Base-by-base conservation (phyloP, 2,888 invertebrate genomes). In the Dichetophora obliterata region DNA sequence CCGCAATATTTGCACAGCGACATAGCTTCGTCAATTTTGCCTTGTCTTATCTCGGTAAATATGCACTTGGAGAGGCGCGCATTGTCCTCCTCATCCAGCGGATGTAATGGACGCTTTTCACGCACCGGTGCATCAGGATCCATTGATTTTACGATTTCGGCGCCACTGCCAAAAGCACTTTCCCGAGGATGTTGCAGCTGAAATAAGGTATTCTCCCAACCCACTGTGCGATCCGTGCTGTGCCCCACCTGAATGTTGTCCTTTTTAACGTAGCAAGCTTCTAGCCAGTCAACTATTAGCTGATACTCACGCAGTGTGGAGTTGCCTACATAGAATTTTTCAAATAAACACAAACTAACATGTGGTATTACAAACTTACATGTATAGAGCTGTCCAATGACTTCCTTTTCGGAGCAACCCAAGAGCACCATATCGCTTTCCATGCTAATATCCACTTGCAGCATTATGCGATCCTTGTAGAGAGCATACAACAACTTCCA, bases 201-300 rank as follows among this genome's bases (percentile, higher is more conserved):
- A 88, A 96, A 95, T 24, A 97, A 90, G 2, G 97, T 97, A 86
- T 98, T 97, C 87, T 97, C 96, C 97, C 97, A 97, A 43, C 95
- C 95, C 65, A 96, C 92, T 73, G 95, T 94, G 83, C 92, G 91
- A 87, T 97, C 97, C 43, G 95, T 94, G 86, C 95, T 96, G 84
- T 95, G 93, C 76, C 94, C 91, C 14, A 93, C 90, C 77, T 92
- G 88, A 81, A 81, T 89, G 34, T 87, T 84, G 5, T 89, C 88
- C 54, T 91, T 90, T 81, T 93, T 93, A 8, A 91, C 89, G 22
- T 96, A 94, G 86, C 94, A 95, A 54, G 93, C 92, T 89, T 98
- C 98, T 73, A 98, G 88, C 98, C 98, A 98, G 88, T 98, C 98
- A 31, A 98, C 94, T 57, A 98, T 93, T 68, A 97, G 87, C 88